These are phyloP conservation scores for Eira barbara DNA, from an alignment of 2,113 vertebrate species.

Conservation along the genomic window DNA sequence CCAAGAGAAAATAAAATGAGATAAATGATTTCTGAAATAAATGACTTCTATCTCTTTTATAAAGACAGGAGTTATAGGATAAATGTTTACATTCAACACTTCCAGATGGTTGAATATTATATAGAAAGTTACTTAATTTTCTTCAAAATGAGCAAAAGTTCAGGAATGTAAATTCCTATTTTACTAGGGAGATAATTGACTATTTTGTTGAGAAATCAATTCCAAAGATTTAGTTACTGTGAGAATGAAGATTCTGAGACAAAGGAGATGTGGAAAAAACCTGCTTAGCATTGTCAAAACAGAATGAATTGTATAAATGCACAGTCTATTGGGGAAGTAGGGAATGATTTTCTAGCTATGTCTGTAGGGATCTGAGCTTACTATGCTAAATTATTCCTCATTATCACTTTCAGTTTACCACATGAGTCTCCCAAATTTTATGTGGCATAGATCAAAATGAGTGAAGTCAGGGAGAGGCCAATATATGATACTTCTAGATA, in stretches of 20 bases:
- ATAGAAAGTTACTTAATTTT: conserved; percentile 43
- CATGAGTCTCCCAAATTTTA: neutral
- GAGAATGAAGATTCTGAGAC: conserved; percentile 51
- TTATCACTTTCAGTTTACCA: neutral
- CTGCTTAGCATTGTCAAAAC: neutral
- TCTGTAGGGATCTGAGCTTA: neutral
- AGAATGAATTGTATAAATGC: neutral
- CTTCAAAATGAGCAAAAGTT: conserved; percentile 44
- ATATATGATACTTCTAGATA: neutral
- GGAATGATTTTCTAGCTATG: neutral
- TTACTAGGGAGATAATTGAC: conserved; percentile 39
- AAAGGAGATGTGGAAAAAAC: neutral
- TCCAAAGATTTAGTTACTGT: neutral
- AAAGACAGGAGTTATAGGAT: conserved; percentile 1
- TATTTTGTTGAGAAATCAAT: conserved; percentile 58
- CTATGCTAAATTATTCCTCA: conserved; percentile 16
- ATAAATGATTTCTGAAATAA: conserved; percentile 76
- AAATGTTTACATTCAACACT: conserved; percentile 2
- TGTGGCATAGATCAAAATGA: neutral
- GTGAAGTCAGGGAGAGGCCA: neutral
- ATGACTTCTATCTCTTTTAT: conserved; percentile 64
- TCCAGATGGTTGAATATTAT: neutral
- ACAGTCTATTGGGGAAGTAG: neutral
- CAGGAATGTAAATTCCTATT: conserved; percentile 12
- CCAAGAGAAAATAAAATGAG: conserved; percentile 65